Percentiles rank a stretch among this genome's conserved stretches.
Conservation (phyloP, 2,113 vertebrate genomes). For the Cynopterus brachyotis region DNA sequence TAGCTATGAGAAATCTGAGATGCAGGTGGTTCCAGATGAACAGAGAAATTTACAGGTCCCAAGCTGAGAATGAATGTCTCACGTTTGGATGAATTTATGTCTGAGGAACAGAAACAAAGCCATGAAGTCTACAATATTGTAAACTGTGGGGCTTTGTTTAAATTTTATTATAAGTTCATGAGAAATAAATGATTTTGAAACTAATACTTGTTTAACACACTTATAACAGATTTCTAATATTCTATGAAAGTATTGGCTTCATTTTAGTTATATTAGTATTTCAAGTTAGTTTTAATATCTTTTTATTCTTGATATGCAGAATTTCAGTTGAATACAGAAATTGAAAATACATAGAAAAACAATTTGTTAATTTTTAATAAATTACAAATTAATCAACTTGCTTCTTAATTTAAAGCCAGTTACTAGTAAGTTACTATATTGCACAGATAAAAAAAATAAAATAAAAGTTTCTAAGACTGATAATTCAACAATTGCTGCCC, state of each 20-base stretch:
- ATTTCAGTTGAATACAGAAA: not conserved
- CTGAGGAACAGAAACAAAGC: not conserved
- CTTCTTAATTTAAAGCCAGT: slow-evolving; percentile 39
- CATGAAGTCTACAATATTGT: not conserved
- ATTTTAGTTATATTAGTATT: not conserved
- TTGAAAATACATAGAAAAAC: not conserved
- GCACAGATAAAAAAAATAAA: not conserved
- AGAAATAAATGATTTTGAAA: not conserved
- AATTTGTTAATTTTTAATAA: not conserved
- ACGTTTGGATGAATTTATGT: not conserved
- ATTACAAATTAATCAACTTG: slow-evolving; percentile 6
- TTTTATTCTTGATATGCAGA: not conserved
- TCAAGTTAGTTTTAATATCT: not conserved
- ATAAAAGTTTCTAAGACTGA: not conserved
- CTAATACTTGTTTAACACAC: not conserved
- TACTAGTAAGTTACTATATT: slow-evolving; percentile 24
- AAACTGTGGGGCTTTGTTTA: not conserved
- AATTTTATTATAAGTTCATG: not conserved
- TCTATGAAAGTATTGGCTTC: not conserved
- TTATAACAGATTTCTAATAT: not conserved
- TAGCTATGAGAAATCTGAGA: not conserved
- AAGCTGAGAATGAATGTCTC: not conserved
- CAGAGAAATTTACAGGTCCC: not conserved
- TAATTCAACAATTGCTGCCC: slow-evolving; percentile 7
- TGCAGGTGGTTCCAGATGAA: not conserved